Conservation (phyloP, 1,140 invertebrate species). For the Drosophila pallidifrons region DNA sequence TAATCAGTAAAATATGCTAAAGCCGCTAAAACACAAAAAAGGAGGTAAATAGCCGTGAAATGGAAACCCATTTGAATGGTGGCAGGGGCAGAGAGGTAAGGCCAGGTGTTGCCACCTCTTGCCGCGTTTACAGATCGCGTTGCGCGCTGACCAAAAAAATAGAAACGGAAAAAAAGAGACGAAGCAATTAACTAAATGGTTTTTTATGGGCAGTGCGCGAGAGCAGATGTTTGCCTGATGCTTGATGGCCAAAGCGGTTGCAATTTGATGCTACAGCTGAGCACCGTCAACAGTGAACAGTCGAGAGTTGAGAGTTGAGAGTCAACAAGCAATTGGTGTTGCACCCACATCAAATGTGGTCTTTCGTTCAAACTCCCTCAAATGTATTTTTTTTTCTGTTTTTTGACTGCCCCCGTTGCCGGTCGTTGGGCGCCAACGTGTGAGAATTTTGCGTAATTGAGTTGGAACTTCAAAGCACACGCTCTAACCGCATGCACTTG, state of each 20-base stretch:
- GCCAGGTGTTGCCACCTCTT: constrained; percentile 8
- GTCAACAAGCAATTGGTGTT: constrained; percentile 33
- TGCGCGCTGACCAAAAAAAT: constrained; percentile 33
- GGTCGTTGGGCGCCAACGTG: constrained; percentile 63
- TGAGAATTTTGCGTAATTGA: constrained; percentile 83
- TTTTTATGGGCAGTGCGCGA: constrained; percentile 60
- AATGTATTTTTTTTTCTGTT: too few relatives aligned
- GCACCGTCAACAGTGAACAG: neutral
- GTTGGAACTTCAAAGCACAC: constrained; percentile 79
- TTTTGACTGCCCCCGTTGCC: neutral
- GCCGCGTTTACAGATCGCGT: constrained; percentile 15
- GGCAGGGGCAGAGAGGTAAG: neutral
- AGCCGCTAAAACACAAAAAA: neutral
- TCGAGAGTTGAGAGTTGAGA: neutral
- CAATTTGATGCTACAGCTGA: constrained; percentile 65
- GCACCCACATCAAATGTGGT: constrained; percentile 72
- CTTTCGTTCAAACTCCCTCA: neutral
- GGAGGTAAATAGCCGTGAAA: constrained; percentile 41
- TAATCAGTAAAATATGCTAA: constrained; percentile 42
- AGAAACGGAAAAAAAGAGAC: constrained; percentile 7
- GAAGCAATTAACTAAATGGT: constrained; percentile 78
- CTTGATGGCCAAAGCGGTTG: constrained; percentile 49
- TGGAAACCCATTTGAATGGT: constrained; percentile 20
- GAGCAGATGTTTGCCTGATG: constrained; percentile 34
- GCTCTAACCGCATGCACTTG: constrained; percentile 70